These are phyloP conservation scores for Drosophila pandora DNA, from an alignment of 1,140 invertebrate species.

Conservation along the genomic window DNA sequence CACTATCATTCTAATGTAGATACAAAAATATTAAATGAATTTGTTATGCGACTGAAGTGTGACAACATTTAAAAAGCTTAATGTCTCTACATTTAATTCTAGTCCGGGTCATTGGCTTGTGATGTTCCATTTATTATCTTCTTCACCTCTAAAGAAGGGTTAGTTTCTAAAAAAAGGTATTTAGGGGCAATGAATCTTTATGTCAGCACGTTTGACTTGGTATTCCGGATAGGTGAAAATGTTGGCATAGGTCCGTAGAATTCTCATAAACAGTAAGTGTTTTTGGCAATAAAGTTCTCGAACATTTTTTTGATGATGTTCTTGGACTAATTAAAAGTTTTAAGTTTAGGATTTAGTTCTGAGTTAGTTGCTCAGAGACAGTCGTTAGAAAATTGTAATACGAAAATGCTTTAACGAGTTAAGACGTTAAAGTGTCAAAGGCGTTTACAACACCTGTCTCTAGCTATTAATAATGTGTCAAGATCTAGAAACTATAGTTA, in stretches of 20 bases:
- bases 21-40: slow-evolving; percentile 16
- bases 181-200: slow-evolving; percentile 31
- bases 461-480: background rate
- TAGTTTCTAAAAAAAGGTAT: slow-evolving; percentile 3
- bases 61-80: slow-evolving; percentile 6
- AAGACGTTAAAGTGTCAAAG: background rate
- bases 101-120: slow-evolving; percentile 22
- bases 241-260: slow-evolving; percentile 17
- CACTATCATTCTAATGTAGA: slow-evolving; percentile 4
- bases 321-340: no score
- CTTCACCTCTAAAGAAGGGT: background rate
- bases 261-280: background rate
- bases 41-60: slow-evolving; percentile 3
- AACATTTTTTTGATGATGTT: no score
- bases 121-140: slow-evolving; percentile 5
- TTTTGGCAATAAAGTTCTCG: background rate
- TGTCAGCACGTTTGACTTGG: slow-evolving; percentile 17
- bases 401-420: background rate
- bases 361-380: no score
- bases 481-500: background rate
- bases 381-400: no score
- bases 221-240: slow-evolving; percentile 15
- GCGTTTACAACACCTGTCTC: no score
- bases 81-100: no score
- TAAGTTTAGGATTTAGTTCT: no score